phyloP scores from a whole-genome alignment of 2,888 invertebrate species.

The Lasioglossum lativentre region DNA sequence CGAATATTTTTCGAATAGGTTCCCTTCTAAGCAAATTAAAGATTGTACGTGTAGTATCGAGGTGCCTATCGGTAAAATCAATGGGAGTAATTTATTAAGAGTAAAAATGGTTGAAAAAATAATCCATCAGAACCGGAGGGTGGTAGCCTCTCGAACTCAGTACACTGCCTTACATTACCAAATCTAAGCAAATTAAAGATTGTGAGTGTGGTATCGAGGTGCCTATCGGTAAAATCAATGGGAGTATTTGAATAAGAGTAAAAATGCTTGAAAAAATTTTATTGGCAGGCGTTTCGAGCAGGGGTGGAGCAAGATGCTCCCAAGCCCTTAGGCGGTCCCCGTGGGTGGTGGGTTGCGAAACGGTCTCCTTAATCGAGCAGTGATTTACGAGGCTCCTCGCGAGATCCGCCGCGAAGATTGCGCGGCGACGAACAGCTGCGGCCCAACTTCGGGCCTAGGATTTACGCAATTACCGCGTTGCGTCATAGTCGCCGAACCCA shows the following conservation, averaged over 20 bases:
- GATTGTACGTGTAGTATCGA: too few species aligned
- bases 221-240: too few species aligned
- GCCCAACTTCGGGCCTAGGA: constrained; percentile 54
- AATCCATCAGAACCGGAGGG: neutral
- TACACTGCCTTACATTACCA: neutral
- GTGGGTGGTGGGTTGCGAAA: constrained; percentile 75
- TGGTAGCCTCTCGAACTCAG: neutral
- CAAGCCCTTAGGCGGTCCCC: neutral
- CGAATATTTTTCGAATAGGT: too few species aligned
- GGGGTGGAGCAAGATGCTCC: constrained; percentile 36
- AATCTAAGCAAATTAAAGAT: neutral
- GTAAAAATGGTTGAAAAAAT: neutral
- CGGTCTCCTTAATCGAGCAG: constrained; percentile 76
- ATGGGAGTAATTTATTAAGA: too few species aligned
- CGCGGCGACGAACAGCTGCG: constrained; percentile 50
- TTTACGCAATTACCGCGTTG: constrained; percentile 67
- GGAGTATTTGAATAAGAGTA: neutral
- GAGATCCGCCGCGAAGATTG: constrained; percentile 74
- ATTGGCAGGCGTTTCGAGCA: neutral
- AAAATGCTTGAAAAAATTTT: neutral
- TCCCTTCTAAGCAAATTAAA: too few species aligned
- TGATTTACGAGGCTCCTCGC: constrained; percentile 70
- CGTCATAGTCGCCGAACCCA: constrained; percentile 35
- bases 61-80: too few species aligned
- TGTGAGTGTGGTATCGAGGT: too few species aligned